Evolutionary conservation across 2,888 invertebrate genomes (phyloP), one percentile per base, ranked within the genome.

Genomic region (Dryobotodes eremita): DNA sequence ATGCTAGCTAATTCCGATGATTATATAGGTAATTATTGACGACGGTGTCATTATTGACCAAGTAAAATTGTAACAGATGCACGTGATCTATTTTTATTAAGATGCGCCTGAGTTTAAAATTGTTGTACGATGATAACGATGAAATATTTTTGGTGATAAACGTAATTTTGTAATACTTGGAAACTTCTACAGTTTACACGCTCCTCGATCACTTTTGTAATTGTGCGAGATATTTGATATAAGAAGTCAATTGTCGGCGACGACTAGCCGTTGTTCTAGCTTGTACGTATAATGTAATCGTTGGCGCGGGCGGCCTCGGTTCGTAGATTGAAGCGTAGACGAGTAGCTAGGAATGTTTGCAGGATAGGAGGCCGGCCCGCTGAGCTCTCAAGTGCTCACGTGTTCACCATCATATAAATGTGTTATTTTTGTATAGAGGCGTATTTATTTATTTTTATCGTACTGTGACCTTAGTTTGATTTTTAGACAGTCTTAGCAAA

Each of bases 371-470:
- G 85, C 80, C 86, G 84, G 88, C 89, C 91, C 90, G 92, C 89
- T 88, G 89, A 87, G 92, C 91, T 93, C 92, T 92, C 93, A 90
- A 91, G 91, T 93, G 94, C 95, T 96, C 95, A 94, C 93, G 96
- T 96, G 96, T 96, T 96, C 96, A 96, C 94, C 94, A 93, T 93
- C 90, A 94, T 89, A 92, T 93, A 94, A 94, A 95, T 94, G 94
- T 93, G 93, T 96, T 96, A 95, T 96, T 96, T 96, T 96, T 96
- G 94, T 96, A 96, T 96, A 96, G 95, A 96, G 93, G 94, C 95
- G 95, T 96, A 96, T 96, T 95, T 96, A 96, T 96, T 96, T 96
- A 96, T 96, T 96, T 94, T 94, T 93, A 91, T 92, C 91, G 90
- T 93, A 93, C 90, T 90, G 93, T 93, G 94, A 94, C 90, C 90